Base-by-base conservation (phyloP, 2,113 vertebrate species). In the Austrofundulus limnaeus region DNA sequence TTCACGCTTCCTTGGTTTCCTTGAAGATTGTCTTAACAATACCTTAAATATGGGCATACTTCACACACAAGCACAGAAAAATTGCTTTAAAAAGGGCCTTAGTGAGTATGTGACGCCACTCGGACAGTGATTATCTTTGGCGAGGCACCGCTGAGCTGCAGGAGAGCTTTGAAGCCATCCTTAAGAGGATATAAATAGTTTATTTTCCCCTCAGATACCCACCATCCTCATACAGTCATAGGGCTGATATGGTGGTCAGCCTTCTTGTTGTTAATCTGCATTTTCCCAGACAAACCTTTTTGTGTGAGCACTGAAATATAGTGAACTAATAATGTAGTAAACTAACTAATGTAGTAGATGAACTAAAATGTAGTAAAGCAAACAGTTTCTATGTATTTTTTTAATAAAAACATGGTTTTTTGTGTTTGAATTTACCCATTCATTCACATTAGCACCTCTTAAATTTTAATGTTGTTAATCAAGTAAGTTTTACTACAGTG, bases 111-210 rank as follows among this genome's bases (percentile, higher is more conserved):
- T 64, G 42, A 77, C 68, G 75, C 66, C 70, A 52, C 47, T 80
- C 73, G 24, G 71, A 73, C 37, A 5, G 37, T 75, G 72, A 81
- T 82, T 87, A 69, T 83, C 45, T 71, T 75, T 89, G 90, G 86
- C 69, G 19, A 50, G 48, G 34, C 20, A 65, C 86, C 90, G 82
- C 15, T 13, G 75, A 75, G 61, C 67, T 47, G 74, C 61, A 72
- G 76, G 71, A 81, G 66, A n/a, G 66, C 84, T 81, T 81, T 85
- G 86, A 85, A 86, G 85, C 88, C 85, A 88, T 91, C 90, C 87
- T 81, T 77, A 20, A 58, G 55, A 76, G 72, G 79, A 75, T 91
- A 90, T 80, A 92, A 88, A 92, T 91, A 91, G 83, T 75, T 51
- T 85, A 70, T 81, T 77, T 79, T 76, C 61, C 31, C 71, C 67